Base-by-base conservation (phyloP, 2,113 vertebrate species). In the Ranitomeya imitator region DNA sequence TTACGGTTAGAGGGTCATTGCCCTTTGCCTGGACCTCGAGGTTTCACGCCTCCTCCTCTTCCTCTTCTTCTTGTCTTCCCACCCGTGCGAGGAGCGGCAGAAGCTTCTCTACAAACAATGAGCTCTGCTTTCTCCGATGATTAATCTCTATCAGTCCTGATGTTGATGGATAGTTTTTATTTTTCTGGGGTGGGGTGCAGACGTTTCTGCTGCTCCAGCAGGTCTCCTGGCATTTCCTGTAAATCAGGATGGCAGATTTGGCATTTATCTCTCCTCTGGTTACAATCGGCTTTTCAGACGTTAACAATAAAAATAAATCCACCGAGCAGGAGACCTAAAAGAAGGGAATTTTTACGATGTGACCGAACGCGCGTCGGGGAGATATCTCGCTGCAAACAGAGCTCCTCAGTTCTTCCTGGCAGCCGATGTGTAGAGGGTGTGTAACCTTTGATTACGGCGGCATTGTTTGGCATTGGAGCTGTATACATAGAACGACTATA, bases 171-270 rank as follows among this genome's bases (percentile, higher is more conserved):
- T 54, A 18, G 23, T 14, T 81, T 81, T 61, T 37, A 8, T 12
- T 37, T 12, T 23, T 54, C 10, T 21, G 55, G 2, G 7, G 23
- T 18, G 7, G 55, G 63, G 63, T 3, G n/a, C 14, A 71, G 67
- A 31, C 12, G 31, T 61, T 21, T 67, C 7, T 18, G 18, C 31
- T 65, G 60, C 59, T 4, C 7, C 13, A 60, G 59, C 80, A 65
- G 31, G 9, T 52, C 21, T 52, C 63, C 81, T n/a, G 63, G 61
- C 59, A 21, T 23, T 83, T 67, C 81, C 26, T 52, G 81, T 83
- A 83, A 83, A 83, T 83, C 81, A 83, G 37, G 61, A 69, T 83
- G 81, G 37, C 60, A 67, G 26, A 52, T 52, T 23, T 83, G 81
- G 31, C 63, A 9, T 52, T n/a, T 10, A 2, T 13, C 45, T 19